phyloP scores from a whole-genome alignment of 2,888 invertebrate species.

The Gerris lacustris region DNA sequence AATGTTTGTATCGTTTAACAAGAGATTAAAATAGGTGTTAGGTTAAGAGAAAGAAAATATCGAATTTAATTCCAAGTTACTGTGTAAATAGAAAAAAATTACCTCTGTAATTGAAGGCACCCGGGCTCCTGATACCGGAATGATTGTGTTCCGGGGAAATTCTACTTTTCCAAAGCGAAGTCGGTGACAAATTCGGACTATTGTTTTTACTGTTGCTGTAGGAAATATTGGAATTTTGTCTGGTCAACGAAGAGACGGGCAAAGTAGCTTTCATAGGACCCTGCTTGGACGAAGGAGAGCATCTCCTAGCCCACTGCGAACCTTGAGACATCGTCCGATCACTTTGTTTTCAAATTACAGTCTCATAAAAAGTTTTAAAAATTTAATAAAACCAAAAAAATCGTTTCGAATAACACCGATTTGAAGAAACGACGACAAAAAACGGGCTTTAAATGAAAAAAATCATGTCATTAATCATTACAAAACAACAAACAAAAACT shows the following conservation, averaged over 20 bases:
- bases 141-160: slow-evolving; percentile 56
- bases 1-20: too few species aligned
- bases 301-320: slow-evolving; percentile 47
- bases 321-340: slow-evolving; percentile 31
- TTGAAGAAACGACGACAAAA: slow-evolving; percentile 4
- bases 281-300: slow-evolving; percentile 47
- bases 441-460: too few species aligned
- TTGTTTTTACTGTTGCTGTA: slow-evolving; percentile 43
- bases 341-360: slow-evolving; percentile 6
- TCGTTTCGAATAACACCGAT: not conserved
- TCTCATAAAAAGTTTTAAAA: slow-evolving; percentile 5
- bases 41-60: too few species aligned
- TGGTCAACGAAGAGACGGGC: slow-evolving; percentile 59
- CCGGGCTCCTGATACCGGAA: slow-evolving; percentile 60
- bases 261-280: slow-evolving; percentile 66
- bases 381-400: not conserved
- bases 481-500: too few species aligned
- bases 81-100: slow-evolving; percentile 20
- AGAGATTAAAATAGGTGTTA: too few species aligned
- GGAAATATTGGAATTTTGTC: slow-evolving; percentile 47
- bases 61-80: too few species aligned
- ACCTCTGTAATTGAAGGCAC: slow-evolving; percentile 62
- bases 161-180: slow-evolving; percentile 51
- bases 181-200: slow-evolving; percentile 55
- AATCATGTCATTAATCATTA: too few species aligned